These are phyloP conservation scores for Sarcoramphus papa DNA, from an alignment of 2,797 vertebrate species.

Conservation along the genomic window DNA sequence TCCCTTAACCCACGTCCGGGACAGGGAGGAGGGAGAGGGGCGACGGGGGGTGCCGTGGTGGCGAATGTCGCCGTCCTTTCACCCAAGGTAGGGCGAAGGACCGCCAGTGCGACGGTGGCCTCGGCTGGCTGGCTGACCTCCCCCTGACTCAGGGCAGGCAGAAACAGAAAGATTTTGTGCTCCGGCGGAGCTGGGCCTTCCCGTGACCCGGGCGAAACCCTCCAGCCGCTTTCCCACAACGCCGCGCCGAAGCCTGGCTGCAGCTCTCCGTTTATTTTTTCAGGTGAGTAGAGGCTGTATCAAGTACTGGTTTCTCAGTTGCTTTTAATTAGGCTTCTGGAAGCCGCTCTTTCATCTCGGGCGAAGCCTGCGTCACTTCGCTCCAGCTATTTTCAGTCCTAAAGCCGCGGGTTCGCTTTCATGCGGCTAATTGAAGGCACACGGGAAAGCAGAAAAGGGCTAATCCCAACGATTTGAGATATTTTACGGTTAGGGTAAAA, in stretches of 20 bases:
- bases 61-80: not conserved
- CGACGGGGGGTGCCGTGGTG: rapidly evolving
- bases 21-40: not conserved
- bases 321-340: constrained; percentile 91
- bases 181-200: constrained; percentile 69
- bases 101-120: not conserved
- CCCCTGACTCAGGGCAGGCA: constrained; percentile 68
- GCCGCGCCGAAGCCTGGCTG: constrained; percentile 66
- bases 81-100: not conserved
- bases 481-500: constrained; percentile 74
- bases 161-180: constrained; percentile 75
- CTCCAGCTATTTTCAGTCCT: constrained; percentile 78
- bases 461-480: constrained; percentile 74
- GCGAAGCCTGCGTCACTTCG: constrained; percentile 77
- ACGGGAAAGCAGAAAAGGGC: constrained; percentile 74
- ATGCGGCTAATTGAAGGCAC: constrained; percentile 82
- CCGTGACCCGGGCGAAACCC: constrained; percentile 75
- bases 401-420: constrained; percentile 78
- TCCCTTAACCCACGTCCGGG: rapidly evolving
- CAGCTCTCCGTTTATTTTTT: constrained; percentile 88
- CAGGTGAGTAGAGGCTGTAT: constrained; percentile 90
- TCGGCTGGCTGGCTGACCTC: constrained; percentile 73
- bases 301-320: constrained; percentile 85
- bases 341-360: constrained; percentile 85
- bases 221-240: constrained; percentile 76